These are phyloP conservation scores for Ellobius talpinus DNA, from an alignment of 2,113 vertebrate species.

Conservation along the genomic window DNA sequence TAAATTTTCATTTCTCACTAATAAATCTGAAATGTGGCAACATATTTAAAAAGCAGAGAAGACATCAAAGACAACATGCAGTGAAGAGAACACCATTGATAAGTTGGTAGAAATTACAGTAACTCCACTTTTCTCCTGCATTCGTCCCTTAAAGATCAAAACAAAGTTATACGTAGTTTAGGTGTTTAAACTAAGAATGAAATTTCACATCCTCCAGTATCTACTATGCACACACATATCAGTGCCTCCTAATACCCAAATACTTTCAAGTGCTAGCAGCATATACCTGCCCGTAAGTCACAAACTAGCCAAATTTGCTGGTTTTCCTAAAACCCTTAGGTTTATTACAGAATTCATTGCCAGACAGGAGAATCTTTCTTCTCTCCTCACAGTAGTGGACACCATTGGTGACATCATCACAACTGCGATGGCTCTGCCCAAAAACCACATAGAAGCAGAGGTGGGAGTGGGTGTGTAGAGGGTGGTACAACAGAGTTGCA, in stretches of 20 bases:
- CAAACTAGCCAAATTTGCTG: background rate
- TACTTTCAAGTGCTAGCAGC: conserved; percentile 25
- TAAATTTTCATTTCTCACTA: conserved; percentile 60
- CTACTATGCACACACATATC: background rate
- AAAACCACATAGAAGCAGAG: background rate
- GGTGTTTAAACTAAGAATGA: conserved; percentile 24
- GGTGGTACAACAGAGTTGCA: no score
- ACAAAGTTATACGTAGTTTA: conserved; percentile 13
- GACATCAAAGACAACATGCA: conserved; percentile 38
- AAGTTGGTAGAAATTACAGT: background rate
- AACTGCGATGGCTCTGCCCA: background rate
- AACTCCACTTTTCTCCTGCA: background rate
- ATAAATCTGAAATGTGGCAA: background rate
- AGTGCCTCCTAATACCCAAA: background rate
- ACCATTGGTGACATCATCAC: background rate
- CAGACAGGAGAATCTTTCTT: conserved; percentile 57
- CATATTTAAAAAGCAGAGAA: background rate
- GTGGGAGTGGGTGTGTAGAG: background rate
- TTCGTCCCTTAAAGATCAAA: conserved; percentile 67
- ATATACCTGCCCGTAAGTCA: conserved; percentile 11
- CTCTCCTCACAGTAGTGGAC: conserved; percentile 61
- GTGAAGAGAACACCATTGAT: background rate
- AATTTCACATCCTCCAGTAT: background rate
- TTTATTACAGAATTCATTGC: background rate
- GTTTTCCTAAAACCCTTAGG: background rate